Evolutionary conservation across 2,888 invertebrate genomes (phyloP).

Genomic region (Homarus gammarus): DNA sequence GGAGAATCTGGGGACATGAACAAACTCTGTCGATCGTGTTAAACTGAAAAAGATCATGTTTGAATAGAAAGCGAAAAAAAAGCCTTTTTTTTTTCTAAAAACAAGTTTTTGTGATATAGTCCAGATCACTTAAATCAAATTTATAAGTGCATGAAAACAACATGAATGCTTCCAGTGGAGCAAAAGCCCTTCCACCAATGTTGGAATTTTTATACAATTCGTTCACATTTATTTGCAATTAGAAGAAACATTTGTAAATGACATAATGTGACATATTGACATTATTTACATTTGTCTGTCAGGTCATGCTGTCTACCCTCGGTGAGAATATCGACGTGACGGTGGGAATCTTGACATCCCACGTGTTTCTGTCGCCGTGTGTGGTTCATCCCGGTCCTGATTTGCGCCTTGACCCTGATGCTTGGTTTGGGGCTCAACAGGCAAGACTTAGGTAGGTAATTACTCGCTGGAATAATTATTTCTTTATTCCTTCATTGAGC

Average conservation of each 20-base stretch:
- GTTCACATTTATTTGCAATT: background rate
- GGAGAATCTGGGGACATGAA: too few relatives aligned
- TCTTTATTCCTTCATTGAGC: background rate
- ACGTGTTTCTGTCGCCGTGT: conserved; percentile 66
- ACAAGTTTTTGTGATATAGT: too few relatives aligned
- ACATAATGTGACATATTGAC: background rate
- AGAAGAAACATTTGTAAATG: background rate
- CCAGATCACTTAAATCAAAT: too few relatives aligned
- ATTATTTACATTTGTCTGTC: background rate
- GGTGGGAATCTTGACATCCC: conserved; percentile 67
- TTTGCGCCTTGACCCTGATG: conserved; percentile 39
- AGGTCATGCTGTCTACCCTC: conserved; percentile 65
- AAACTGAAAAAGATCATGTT: too few relatives aligned
- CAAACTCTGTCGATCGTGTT: too few relatives aligned
- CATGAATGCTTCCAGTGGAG: too few relatives aligned
- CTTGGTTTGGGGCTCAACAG: conserved; percentile 68
- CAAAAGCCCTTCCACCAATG: too few relatives aligned
- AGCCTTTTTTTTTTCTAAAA: too few relatives aligned
- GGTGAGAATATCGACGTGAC: conserved; percentile 67
- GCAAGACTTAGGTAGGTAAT: conserved; percentile 59
- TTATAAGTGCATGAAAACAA: too few relatives aligned
- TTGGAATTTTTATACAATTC: background rate
- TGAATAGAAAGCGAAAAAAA: too few relatives aligned
- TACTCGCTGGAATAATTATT: background rate
- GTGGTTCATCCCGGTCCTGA: conserved; percentile 60